phyloP scores from a whole-genome alignment of 2,113 vertebrate genomes.

The Myotis yumanensis region DNA sequence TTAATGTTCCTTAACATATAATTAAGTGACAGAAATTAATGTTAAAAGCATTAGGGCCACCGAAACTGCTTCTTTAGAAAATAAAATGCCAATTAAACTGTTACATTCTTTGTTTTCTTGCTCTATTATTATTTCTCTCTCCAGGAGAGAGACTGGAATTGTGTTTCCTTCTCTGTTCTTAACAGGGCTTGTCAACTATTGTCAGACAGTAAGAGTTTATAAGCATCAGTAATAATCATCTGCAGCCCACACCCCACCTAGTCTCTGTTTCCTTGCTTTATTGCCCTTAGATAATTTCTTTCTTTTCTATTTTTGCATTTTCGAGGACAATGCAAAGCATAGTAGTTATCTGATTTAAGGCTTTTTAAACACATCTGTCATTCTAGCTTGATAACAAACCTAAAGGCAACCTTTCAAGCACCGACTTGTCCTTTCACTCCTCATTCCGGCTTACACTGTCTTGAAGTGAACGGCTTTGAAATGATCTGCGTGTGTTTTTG shows the following conservation, averaged over 20 bases:
- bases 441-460: not conserved
- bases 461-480: constrained; percentile 10
- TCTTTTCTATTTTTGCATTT: constrained; percentile 49
- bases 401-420: not conserved
- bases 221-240: not conserved
- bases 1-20: not conserved
- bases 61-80: constrained; percentile 41
- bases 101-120: not conserved
- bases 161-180: not conserved
- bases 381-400: constrained; percentile 37
- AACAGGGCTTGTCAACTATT: not conserved
- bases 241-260: not conserved
- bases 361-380: not conserved
- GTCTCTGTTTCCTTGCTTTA: not conserved
- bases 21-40: constrained; percentile 30
- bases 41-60: not conserved
- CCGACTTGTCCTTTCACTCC: not conserved
- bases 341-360: not conserved
- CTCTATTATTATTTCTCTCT: constrained; percentile 28
- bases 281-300: constrained; percentile 36
- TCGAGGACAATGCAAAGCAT: constrained; percentile 30
- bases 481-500: not conserved
- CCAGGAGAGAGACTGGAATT: not conserved
- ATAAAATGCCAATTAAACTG: not conserved
- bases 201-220: not conserved